These are phyloP conservation scores for Xylota sylvarum DNA, from an alignment of 2,888 invertebrate species.

Conservation along the genomic window DNA sequence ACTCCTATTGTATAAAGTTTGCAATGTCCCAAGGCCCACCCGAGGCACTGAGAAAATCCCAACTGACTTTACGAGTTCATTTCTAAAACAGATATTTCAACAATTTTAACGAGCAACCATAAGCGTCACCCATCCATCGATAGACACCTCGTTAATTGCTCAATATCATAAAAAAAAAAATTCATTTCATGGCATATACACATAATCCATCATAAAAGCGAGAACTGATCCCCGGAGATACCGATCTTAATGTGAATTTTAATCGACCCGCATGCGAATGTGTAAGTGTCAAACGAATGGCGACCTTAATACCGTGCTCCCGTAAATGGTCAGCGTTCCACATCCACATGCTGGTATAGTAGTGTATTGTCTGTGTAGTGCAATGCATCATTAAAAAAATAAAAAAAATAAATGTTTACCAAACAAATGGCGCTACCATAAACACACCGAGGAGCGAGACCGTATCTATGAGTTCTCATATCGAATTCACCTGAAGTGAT, in stretches of 20 bases:
- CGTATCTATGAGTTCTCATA: neutral
- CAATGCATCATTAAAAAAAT: neutral
- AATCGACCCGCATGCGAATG: neutral
- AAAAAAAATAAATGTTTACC: constrained; percentile 2
- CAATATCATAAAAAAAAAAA: constrained; percentile 7
- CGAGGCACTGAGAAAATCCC: neutral
- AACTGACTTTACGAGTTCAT: neutral
- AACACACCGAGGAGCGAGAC: neutral
- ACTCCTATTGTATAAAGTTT: neutral
- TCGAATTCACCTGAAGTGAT: constrained; percentile 38
- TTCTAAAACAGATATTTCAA: neutral
- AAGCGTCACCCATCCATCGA: constrained; percentile 19
- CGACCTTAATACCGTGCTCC: constrained; percentile 49
- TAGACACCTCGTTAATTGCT: constrained; percentile 26
- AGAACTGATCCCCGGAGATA: constrained; percentile 6
- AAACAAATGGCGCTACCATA: neutral
- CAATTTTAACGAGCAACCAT: constrained; percentile 24
- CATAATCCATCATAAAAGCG: constrained; percentile 34
- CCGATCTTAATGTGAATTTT: constrained; percentile 12
- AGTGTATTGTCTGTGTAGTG: neutral
- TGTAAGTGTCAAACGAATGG: constrained; percentile 7
- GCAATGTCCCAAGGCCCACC: neutral
- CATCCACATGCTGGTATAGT: neutral
- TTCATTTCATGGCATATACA: constrained; percentile 8
- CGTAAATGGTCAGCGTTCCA: constrained; percentile 58